Conservation (phyloP, 2,888 invertebrate species). For the Metacarcinus magister region DNA sequence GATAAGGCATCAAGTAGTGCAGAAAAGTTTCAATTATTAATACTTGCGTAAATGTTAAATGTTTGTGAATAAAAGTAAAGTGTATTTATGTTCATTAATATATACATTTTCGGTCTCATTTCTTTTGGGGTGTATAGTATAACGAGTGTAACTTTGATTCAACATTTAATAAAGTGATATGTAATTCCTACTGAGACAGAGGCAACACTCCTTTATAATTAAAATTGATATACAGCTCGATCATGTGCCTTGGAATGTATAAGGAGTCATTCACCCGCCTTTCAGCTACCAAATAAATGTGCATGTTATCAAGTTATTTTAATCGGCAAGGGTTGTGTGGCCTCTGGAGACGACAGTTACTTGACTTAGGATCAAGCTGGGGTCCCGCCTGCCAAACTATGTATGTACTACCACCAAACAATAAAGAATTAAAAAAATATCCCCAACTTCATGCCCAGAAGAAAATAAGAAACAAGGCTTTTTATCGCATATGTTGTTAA, state of each 20-base stretch:
- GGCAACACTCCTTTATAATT: neutral
- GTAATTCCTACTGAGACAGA: neutral
- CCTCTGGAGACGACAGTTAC: neutral
- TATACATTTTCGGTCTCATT: neutral
- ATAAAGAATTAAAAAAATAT: neutral
- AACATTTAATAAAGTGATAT: neutral
- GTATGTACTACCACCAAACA: neutral
- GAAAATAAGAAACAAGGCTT: neutral
- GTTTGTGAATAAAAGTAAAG: neutral
- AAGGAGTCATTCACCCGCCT: constrained; percentile 26
- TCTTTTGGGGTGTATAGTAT: neutral
- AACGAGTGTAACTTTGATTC: neutral
- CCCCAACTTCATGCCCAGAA: neutral
- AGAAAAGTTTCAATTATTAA: neutral
- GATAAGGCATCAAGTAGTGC: neutral
- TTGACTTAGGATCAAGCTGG: neutral
- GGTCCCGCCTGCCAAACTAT: neutral
- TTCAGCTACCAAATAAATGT: neutral
- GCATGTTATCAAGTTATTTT: neutral
- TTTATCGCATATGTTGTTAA: neutral
- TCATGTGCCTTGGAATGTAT: neutral
- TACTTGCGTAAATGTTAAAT: neutral
- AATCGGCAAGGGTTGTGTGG: constrained; percentile 15
- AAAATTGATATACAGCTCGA: neutral
- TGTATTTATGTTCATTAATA: neutral